These are phyloP conservation scores for Callithrix jacchus DNA, from an alignment of 2,113 vertebrate genomes.

Conservation along the genomic window DNA sequence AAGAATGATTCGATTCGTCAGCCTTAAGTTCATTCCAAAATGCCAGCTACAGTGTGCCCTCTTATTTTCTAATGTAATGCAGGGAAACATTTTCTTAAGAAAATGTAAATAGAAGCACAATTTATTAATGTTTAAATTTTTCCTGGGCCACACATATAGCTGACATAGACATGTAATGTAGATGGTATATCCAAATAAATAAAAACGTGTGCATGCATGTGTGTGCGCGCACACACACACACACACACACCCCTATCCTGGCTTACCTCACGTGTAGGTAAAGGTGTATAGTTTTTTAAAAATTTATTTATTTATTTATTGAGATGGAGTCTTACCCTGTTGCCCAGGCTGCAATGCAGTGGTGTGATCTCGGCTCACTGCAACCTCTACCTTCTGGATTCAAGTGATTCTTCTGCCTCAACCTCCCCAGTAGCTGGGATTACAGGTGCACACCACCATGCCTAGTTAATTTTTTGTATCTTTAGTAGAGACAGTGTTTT, in stretches of 20 bases:
- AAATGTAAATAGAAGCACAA: background rate
- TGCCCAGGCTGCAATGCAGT: no score
- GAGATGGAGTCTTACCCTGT: no score
- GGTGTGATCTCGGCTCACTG: no score
- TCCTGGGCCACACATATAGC: background rate
- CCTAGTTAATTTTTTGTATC: no score
- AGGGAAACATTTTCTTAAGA: conserved; percentile 27
- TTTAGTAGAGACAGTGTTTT: no score
- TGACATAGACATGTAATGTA: background rate
- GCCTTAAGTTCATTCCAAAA: conserved; percentile 7
- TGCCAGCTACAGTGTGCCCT: background rate
- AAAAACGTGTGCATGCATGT: background rate
- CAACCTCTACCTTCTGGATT: no score
- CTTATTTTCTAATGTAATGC: background rate
- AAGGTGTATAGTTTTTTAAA: background rate
- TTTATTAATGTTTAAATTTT: background rate
- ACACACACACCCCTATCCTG: background rate
- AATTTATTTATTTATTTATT: no score
- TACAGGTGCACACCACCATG: no score
- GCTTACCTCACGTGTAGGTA: background rate
- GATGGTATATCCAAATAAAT: background rate
- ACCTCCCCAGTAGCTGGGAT: no score
- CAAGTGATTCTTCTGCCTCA: no score
- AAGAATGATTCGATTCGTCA: conserved; percentile 14
- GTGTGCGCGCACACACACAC: background rate